Conservation (phyloP, 2,888 invertebrate species). For the Siphonodentalium dalli region DNA sequence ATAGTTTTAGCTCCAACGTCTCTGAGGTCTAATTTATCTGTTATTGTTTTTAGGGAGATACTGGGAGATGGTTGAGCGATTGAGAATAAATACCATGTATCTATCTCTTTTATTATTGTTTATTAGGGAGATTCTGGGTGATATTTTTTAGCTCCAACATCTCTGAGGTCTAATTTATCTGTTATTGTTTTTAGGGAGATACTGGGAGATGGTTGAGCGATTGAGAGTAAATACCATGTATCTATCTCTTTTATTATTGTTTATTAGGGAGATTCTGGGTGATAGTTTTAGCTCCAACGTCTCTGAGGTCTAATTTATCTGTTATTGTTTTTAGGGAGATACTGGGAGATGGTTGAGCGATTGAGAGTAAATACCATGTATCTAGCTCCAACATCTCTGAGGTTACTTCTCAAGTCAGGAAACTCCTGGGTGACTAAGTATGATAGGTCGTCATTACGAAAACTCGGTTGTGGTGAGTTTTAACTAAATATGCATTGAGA, state of each 20-base stretch:
- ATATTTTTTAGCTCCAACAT: slow-evolving; percentile 47
- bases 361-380: slow-evolving; percentile 68
- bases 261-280: background rate
- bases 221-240: too few relatives aligned
- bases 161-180: too few relatives aligned
- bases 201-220: too few relatives aligned
- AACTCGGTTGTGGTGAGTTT: slow-evolving; percentile 61
- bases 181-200: too few relatives aligned
- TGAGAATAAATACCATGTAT: too few relatives aligned
- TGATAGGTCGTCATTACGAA: slow-evolving; percentile 65
- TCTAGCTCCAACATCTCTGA: slow-evolving; percentile 68
- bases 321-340: slow-evolving; percentile 65
- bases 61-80: too few relatives aligned
- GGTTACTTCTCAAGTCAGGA: slow-evolving; percentile 66
- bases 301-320: too few relatives aligned
- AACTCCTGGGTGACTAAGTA: slow-evolving; percentile 65
- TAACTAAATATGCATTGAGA: slow-evolving; percentile 35
- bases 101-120: too few relatives aligned
- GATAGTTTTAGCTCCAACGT: background rate
- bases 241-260: too few relatives aligned
- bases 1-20: too few relatives aligned
- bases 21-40: too few relatives aligned
- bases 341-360: slow-evolving; percentile 68
- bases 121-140: slow-evolving; percentile 9
- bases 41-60: too few relatives aligned